These are phyloP conservation scores for Panthera tigris DNA, from an alignment of 2,113 vertebrate species.

Conservation along the genomic window DNA sequence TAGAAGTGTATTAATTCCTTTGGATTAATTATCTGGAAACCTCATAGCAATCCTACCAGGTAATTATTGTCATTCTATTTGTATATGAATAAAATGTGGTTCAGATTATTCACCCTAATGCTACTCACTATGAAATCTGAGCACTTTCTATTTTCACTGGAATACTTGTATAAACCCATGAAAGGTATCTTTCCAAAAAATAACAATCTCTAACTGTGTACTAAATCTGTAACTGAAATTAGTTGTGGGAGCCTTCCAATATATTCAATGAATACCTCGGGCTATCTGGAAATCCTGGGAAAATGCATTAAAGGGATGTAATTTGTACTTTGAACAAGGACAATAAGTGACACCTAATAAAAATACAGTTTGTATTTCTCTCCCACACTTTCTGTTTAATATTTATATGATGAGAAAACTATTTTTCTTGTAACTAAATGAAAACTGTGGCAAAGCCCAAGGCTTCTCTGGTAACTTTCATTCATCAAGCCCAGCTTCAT, in stretches of 20 bases:
- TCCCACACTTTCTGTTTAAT: not conserved
- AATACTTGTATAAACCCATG: not conserved
- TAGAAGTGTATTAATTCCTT: not conserved
- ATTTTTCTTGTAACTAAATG: not conserved
- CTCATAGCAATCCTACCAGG: not conserved
- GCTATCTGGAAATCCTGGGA: not conserved
- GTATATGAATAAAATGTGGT: not conserved
- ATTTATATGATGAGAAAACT: not conserved
- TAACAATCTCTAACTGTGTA: not conserved
- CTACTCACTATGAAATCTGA: not conserved
- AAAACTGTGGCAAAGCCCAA: not conserved
- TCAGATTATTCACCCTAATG: not conserved
- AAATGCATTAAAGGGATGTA: not conserved
- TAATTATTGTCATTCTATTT: not conserved
- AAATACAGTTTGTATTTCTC: not conserved
- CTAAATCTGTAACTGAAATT: not conserved
- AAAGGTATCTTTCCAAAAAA: not conserved
- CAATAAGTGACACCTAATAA: not conserved
- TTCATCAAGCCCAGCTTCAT: not conserved
- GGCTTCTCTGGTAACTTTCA: not conserved
- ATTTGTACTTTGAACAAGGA: not conserved
- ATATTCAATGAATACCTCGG: not conserved
- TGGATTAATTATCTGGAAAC: not conserved
- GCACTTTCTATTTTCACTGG: not conserved
- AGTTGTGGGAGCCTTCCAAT: not conserved